Conservation (phyloP, 1,140 invertebrate genomes). For the Leptoteleia sp. region DNA sequence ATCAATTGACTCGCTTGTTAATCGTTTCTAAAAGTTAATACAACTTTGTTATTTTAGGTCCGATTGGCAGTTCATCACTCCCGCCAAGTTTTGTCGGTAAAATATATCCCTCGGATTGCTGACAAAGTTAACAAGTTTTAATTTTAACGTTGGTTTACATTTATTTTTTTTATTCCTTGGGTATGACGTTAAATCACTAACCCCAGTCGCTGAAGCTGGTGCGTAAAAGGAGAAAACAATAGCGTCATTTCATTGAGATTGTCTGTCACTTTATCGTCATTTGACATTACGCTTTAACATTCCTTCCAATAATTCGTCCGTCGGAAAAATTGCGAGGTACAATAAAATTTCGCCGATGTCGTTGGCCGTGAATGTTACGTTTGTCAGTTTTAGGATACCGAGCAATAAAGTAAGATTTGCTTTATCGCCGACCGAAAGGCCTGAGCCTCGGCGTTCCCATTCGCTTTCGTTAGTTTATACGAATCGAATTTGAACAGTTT, state of each 20-base stretch:
- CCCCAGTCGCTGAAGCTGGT: neutral
- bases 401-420: slow-evolving; percentile 73
- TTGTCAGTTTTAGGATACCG: slow-evolving; percentile 64
- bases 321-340: slow-evolving; percentile 53
- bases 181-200: neutral
- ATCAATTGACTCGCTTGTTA: no score
- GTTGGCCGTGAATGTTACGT: slow-evolving; percentile 56
- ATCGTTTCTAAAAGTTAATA: no score
- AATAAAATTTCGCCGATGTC: slow-evolving; percentile 41
- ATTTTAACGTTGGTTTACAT: no score
- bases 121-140: no score
- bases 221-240: slow-evolving; percentile 18
- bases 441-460: slow-evolving; percentile 49
- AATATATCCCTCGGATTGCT: no score
- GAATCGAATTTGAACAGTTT: slow-evolving; percentile 72
- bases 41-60: no score
- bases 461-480: slow-evolving; percentile 59
- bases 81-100: no score
- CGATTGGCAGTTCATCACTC: no score
- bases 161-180: no score
- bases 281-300: slow-evolving; percentile 44
- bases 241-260: slow-evolving; percentile 14
- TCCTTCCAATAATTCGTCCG: slow-evolving; percentile 40
- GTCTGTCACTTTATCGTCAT: slow-evolving; percentile 31
- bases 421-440: slow-evolving; percentile 76